A percentile compares a stretch with the other conserved stretches of the same genome.
phyloP scores from a whole-genome alignment of 1,140 invertebrate species.

The Drosophila pseudoananassae region DNA sequence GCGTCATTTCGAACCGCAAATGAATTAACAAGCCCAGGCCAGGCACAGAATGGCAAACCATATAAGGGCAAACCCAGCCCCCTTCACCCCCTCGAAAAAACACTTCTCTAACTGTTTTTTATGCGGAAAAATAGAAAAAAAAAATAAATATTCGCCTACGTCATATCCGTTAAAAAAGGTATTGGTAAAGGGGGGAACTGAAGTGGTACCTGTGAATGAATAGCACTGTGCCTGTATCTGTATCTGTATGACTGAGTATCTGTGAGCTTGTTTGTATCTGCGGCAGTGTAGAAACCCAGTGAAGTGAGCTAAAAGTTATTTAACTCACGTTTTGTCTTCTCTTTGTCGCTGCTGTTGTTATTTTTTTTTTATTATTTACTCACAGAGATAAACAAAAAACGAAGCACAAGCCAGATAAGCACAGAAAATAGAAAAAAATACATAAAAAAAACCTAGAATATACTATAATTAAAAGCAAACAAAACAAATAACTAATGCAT shows the following conservation, averaged over 20 bases:
- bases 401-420: slow-evolving; percentile 31
- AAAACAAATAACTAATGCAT: slow-evolving; percentile 33
- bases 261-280: slow-evolving; percentile 22
- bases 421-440: slow-evolving; percentile 18
- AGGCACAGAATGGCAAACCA: slow-evolving; percentile 47
- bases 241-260: slow-evolving; percentile 8
- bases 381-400: slow-evolving; percentile 46
- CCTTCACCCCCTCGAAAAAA: not conserved
- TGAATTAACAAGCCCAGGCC: slow-evolving; percentile 49
- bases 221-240: slow-evolving; percentile 30
- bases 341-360: slow-evolving; percentile 19
- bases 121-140: slow-evolving; percentile 31
- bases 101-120: slow-evolving; percentile 48
- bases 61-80: slow-evolving; percentile 28
- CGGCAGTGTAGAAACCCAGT: slow-evolving; percentile 13
- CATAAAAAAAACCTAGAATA: slow-evolving; percentile 17
- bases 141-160: slow-evolving; percentile 30
- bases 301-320: slow-evolving; percentile 53
- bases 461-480: slow-evolving; percentile 53
- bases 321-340: slow-evolving; percentile 49
- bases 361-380: slow-evolving; percentile 32
- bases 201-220: slow-evolving; percentile 17
- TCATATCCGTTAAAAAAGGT: slow-evolving; percentile 52
- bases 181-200: slow-evolving; percentile 8
- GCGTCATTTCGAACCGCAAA: slow-evolving; percentile 54